Base-by-base conservation (phyloP, 2,888 invertebrate genomes). In the Caenorhabditis japonica region DNA sequence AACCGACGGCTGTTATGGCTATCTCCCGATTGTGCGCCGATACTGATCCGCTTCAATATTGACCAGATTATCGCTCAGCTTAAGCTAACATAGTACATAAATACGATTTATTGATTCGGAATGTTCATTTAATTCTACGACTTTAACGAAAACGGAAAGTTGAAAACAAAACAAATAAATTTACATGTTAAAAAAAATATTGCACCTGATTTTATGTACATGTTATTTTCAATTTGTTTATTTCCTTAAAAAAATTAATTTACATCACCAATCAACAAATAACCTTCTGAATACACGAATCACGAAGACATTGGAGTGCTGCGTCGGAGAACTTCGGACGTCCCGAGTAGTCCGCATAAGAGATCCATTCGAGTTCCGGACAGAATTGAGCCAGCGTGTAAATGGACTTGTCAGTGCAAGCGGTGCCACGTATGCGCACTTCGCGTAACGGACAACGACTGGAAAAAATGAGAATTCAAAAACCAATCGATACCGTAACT, bases 331-430 rank as follows among this genome's bases (percentile, higher is more conserved):
- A 87, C 27, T 81, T 83, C 4, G 87, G 87, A 17, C 82, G 53
- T 12, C 85, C 86, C n/a, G 80, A 77, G 64, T 83, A 87, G 66
- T 87, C 87, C 12, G 85, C 82, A 51, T 87, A 79, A 3, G 79
- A 82, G 44, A 87, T 84, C 84, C 87, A 86, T 72, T 87, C 87
- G 41, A 87, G 61, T 15, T 83, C 75, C 10, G 86, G 84, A 64
- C 87, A 87, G 69, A 80, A 85, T 73, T 85, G 83, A 4, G 86
- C 85, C 53, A 87, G 68, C 0, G 70, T 70, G 71, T 87, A 86
- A 43, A 87, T 62, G 27, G 81, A 83, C 59, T 83, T 82, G 77
- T 87, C 87, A 8, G 85, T 87, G 62, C 84, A 86, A 1, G 79
- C 80, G 8, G 87, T 87, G 8, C 83, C 87, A n/a, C 87, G 76